Evolutionary conservation across 1,140 invertebrate species (phyloP).

Genomic region (Tachypleus tridentatus): DNA sequence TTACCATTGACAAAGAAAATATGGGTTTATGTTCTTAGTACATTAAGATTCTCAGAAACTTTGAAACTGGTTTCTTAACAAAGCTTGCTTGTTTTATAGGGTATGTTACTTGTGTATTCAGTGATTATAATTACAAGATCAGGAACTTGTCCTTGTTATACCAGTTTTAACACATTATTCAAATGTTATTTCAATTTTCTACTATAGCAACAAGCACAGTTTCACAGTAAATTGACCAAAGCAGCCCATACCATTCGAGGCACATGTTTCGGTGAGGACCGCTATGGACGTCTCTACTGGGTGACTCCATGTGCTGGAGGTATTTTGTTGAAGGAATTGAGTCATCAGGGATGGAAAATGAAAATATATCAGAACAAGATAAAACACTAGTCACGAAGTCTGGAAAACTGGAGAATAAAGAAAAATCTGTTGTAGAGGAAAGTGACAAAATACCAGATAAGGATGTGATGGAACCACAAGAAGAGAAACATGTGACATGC

Average conservation of each 20-base stretch:
- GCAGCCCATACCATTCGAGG: slow-evolving; percentile 63
- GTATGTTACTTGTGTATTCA: too few relatives aligned
- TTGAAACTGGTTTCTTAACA: too few relatives aligned
- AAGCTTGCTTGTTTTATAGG: too few relatives aligned
- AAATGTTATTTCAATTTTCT: too few relatives aligned
- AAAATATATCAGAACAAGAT: slow-evolving; percentile 20
- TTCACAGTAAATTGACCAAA: slow-evolving; percentile 50
- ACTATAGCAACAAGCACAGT: slow-evolving; percentile 45
- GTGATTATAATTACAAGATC: too few relatives aligned
- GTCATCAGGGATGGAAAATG: slow-evolving; percentile 38
- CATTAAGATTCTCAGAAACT: too few relatives aligned
- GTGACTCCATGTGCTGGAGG: slow-evolving; percentile 76
- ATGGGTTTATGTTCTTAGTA: too few relatives aligned
- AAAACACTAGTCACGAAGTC: slow-evolving; percentile 27
- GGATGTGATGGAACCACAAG: slow-evolving; percentile 24
- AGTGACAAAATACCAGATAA: slow-evolving; percentile 33
- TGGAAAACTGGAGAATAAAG: slow-evolving; percentile 14
- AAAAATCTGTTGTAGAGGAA: not conserved
- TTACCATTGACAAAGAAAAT: too few relatives aligned
- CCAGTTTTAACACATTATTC: too few relatives aligned
- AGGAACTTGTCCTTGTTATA: too few relatives aligned
- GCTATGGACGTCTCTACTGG: slow-evolving; percentile 87
- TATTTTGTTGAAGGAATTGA: slow-evolving; percentile 80
- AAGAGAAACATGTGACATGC: slow-evolving; percentile 14
- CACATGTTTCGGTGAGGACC: slow-evolving; percentile 78